Conservation (phyloP, 2,113 vertebrate species). For the Hemicordylus capensis region DNA sequence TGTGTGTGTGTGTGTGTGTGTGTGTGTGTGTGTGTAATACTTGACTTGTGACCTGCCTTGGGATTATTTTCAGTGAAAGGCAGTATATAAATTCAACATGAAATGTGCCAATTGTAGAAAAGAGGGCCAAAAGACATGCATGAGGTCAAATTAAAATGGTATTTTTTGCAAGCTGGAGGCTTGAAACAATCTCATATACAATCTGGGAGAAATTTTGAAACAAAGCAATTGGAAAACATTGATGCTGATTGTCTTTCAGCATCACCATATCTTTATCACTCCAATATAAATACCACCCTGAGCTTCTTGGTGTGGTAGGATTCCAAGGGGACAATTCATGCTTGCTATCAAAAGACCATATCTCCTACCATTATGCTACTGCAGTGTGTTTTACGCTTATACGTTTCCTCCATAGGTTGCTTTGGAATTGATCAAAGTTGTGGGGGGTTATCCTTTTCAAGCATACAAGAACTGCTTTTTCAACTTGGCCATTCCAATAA, state of each 20-base stretch:
- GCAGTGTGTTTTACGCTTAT: neutral
- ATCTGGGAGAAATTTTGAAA: too few relatives aligned
- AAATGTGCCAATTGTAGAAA: too few relatives aligned
- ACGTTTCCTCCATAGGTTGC: slow-evolving; percentile 82
- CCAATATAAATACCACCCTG: neutral
- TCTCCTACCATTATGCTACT: too few relatives aligned
- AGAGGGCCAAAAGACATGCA: neutral
- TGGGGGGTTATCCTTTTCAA: slow-evolving; percentile 85
- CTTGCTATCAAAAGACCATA: too few relatives aligned
- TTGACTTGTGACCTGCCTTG: too few relatives aligned
- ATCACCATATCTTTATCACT: neutral
- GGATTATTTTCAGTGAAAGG: too few relatives aligned
- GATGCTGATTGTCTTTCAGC: neutral
- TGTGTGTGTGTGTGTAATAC: too few relatives aligned
- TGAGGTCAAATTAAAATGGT: neutral
- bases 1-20: too few relatives aligned
- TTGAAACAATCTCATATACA: neutral
- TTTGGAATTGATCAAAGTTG: slow-evolving; percentile 92
- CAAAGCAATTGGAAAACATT: neutral
- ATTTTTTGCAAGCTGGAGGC: too few relatives aligned
- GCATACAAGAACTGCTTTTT: slow-evolving; percentile 97
- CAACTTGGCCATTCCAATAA: slow-evolving; percentile 94
- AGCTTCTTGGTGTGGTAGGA: neutral
- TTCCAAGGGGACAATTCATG: too few relatives aligned
- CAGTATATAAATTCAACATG: too few relatives aligned